These are phyloP conservation scores for Propithecus deckenii DNA, from an alignment of 2,797 vertebrate genomes.

Conservation along the genomic window DNA sequence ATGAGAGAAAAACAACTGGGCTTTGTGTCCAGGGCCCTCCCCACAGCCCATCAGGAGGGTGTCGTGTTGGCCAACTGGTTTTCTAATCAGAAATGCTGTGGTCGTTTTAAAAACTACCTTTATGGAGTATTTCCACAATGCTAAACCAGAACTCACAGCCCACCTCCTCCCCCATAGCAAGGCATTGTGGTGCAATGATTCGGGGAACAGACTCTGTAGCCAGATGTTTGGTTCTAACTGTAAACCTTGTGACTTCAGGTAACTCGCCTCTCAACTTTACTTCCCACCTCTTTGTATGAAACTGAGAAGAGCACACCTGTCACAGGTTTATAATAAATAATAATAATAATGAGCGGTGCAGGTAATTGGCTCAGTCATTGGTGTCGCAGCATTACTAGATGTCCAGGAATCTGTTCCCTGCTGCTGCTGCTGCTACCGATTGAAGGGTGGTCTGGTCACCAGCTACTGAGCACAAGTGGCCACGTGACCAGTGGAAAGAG, in stretches of 20 bases:
- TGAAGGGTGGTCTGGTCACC: too few relatives aligned
- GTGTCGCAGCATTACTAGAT: too few relatives aligned
- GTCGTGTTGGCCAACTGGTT: neutral
- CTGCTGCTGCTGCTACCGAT: too few relatives aligned
- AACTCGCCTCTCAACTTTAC: neutral
- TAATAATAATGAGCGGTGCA: neutral
- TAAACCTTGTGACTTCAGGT: neutral
- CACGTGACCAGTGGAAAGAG: neutral
- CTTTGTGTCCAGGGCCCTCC: neutral
- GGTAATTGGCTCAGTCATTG: neutral
- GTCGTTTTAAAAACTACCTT: neutral
- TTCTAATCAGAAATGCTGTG: neutral
- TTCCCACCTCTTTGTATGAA: neutral
- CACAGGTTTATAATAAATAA: neutral
- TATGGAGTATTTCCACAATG: neutral
- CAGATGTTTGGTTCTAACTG: neutral
- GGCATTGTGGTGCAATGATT: neutral
- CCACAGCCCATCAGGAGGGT: neutral
- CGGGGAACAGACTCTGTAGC: neutral
- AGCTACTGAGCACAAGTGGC: neutral
- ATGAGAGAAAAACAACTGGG: fast-evolving
- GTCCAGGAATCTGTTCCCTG: neutral
- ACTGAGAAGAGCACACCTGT: neutral
- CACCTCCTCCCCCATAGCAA: fast-evolving
- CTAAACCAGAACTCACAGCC: neutral